Percentiles rank a stretch among this genome's conserved stretches.
Conservation (phyloP, 2,888 invertebrate genomes). For the Halictus ligatus region DNA sequence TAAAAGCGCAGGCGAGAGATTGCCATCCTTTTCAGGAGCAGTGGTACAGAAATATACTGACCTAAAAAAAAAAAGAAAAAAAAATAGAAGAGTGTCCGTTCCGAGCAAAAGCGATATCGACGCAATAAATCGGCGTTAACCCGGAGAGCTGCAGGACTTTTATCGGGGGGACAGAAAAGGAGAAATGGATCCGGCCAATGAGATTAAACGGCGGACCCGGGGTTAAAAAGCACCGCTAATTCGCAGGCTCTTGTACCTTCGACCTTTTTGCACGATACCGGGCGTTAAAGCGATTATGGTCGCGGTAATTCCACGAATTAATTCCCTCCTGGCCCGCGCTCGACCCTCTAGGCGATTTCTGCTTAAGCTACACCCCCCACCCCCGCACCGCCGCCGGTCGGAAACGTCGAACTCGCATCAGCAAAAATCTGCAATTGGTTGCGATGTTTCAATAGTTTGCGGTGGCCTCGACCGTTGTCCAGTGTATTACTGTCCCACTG, state of each 20-base stretch:
- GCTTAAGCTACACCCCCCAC: conserved; percentile 19
- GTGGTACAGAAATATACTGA: neutral
- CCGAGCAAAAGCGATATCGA: conserved; percentile 18
- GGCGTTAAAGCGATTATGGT: conserved; percentile 72
- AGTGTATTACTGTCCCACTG: too few species aligned
- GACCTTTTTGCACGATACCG: conserved; percentile 60
- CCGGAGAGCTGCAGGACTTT: conserved; percentile 21
- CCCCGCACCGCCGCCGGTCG: neutral
- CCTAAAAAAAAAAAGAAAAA: neutral
- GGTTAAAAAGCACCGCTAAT: conserved; percentile 76
- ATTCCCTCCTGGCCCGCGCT: conserved; percentile 57
- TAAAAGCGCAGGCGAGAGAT: neutral
- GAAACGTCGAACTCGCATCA: conserved; percentile 4
- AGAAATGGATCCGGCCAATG: conserved; percentile 66
- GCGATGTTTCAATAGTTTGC: neutral
- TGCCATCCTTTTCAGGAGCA: neutral
- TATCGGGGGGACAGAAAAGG: conserved; percentile 48
- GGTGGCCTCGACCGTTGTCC: too few species aligned
- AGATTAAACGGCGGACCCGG: conserved; percentile 64
- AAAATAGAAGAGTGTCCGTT: neutral
- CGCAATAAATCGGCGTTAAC: conserved; percentile 28
- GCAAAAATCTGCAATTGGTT: conserved; percentile 40
- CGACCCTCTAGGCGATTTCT: conserved; percentile 48
- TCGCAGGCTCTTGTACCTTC: conserved; percentile 68
- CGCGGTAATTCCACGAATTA: conserved; percentile 71